These are phyloP conservation scores for Scatophagus argus DNA, from an alignment of 2,113 vertebrate species.

Conservation along the genomic window DNA sequence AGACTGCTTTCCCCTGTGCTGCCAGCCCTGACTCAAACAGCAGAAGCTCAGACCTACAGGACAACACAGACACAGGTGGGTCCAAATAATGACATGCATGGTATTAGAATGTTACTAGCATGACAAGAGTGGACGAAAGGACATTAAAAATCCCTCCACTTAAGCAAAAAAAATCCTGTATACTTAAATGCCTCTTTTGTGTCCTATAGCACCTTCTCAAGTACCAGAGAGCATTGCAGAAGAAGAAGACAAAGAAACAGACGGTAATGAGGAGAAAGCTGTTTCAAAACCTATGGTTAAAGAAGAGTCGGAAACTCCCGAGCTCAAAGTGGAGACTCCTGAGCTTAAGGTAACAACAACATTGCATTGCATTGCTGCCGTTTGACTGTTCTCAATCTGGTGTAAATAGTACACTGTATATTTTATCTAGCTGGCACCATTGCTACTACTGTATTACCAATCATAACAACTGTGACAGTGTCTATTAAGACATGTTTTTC, in stretches of 20 bases:
- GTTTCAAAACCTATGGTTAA: conserved; percentile 82
- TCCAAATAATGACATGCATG: background rate
- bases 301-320: conserved; percentile 87
- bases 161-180: background rate
- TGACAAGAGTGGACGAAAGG: background rate
- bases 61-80: conserved; percentile 85
- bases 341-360: conserved; percentile 62
- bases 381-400: too few relatives aligned
- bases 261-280: conserved; percentile 84
- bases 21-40: conserved; percentile 92
- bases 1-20: conserved; percentile 88
- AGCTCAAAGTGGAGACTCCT: conserved; percentile 91
- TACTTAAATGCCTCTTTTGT: conserved; percentile 9
- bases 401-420: too few relatives aligned
- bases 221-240: conserved; percentile 79
- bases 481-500: conserved; percentile 1
- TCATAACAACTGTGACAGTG: background rate
- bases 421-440: too few relatives aligned
- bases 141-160: background rate
- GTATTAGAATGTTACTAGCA: background rate
- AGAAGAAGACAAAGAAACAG: conserved; percentile 85
- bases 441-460: too few relatives aligned
- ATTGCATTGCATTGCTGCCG: too few relatives aligned
- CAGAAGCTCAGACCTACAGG: conserved; percentile 86
- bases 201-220: conserved; percentile 74